Evolutionary conservation across 2,888 invertebrate genomes (phyloP), one percentile per base, ranked within the genome.

Genomic region (Oegoconia quadripuncta): DNA sequence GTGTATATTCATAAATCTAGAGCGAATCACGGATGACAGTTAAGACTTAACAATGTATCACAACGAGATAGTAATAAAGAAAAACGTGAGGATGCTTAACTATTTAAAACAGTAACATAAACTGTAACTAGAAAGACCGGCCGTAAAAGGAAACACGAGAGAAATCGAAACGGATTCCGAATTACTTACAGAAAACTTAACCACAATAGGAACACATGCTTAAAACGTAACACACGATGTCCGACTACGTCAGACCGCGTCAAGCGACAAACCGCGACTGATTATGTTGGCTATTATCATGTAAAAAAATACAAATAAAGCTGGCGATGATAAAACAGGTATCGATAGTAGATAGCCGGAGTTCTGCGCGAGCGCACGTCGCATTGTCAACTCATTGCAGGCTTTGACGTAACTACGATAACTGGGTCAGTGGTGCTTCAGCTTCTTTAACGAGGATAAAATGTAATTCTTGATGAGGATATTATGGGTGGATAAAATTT

Each of bases 301-400:
- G 60, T 58, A 64, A 69, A 74, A 73, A 66, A 66, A 77, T 54
- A 76, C 66, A 80, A 74, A 76, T 72, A 74, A 64, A 62, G 55
- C 48, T 44, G 44, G 38, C 38, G 37, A 41, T 55, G 56, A 64
- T 50, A 50, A 52, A 39, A 39, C 44, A 46, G 53, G 52, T 55
- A 55, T 57, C 43, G 52, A 45, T 55, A 60, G 59, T 52, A 43
- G 51, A 40, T 32, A 43, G 37, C 35, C 11, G 35, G 39, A 41
- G n/a, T 43, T 37, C 32, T 16, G 31, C 27, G 50, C 23, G 51
- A 29, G 31, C 44, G 48, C 50, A 57, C 55, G 61, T 41, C 34
- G 42, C 16, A 23, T n/a, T 23, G 7, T 23, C 7, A 23, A 9
- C 3, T 3, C 23, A 23, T 8, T 23, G 9, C n/a, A 23, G 9